phyloP scores from a whole-genome alignment of 2,113 vertebrate species.

The Ochotona curzoniae region DNA sequence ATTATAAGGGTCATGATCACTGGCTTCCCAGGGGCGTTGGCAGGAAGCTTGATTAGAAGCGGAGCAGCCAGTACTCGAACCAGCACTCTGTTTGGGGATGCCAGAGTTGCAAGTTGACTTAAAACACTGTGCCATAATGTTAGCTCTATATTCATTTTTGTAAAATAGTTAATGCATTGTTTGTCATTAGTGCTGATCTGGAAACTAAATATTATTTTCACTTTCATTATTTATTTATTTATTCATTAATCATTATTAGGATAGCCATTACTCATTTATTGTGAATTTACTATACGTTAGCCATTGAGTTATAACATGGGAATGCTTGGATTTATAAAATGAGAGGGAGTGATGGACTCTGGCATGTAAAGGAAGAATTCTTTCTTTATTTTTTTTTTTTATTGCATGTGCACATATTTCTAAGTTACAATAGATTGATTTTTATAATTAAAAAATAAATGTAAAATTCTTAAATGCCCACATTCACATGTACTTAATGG shows the following conservation, averaged over 20 bases:
- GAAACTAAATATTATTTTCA: not conserved
- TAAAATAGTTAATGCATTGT: slow-evolving; percentile 29
- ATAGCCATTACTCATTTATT: slow-evolving; percentile 22
- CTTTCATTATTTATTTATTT: not conserved
- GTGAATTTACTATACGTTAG: not conserved
- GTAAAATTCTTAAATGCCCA: not conserved
- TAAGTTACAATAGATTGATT: not conserved
- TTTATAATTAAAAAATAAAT: slow-evolving; percentile 18
- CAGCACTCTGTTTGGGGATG: too few relatives aligned
- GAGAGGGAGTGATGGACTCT: not conserved
- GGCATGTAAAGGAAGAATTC: not conserved
- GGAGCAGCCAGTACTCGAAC: too few relatives aligned
- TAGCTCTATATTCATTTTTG: slow-evolving; percentile 4
- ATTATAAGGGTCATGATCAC: too few relatives aligned
- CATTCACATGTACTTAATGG: not conserved
- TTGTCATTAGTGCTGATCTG: slow-evolving; percentile 14
- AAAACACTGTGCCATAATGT: too few relatives aligned
- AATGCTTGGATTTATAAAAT: not conserved
- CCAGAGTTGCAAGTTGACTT: too few relatives aligned
- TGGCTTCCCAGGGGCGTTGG: too few relatives aligned
- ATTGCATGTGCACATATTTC: slow-evolving; percentile 9
- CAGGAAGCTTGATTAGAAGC: too few relatives aligned
- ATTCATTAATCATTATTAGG: not conserved
- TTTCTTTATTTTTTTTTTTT: slow-evolving; percentile 37
- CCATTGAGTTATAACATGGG: not conserved